Base-by-base conservation (phyloP, 2,797 vertebrate genomes). In the Pitangus sulphuratus region DNA sequence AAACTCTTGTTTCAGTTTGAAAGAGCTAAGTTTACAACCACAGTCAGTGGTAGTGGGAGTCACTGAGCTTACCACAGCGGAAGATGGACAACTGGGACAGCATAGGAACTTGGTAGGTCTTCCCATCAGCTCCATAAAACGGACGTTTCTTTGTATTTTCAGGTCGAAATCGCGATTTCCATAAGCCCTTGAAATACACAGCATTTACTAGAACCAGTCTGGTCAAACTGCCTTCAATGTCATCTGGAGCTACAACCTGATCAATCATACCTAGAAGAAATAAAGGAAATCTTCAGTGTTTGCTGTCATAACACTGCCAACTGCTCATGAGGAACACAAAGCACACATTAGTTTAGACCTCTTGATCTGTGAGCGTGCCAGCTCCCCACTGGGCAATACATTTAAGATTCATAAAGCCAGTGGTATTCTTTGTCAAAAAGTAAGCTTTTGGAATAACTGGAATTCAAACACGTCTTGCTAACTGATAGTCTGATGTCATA, bases 171-270 rank as follows among this genome's bases (percentile, higher is more conserved):
- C 99, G 98, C 2, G 99, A 99, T 90, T 99, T 99, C 99, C 99
- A 99, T 28, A 99, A 92, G 39, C 99, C 99, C 98, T 99, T 99
- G 97, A 99, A 99, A 97, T 99, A 99, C 74, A 99, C 98, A 0
- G 99, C 98, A 57, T 99, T 99, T 75, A 99, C 98, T 17, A 98
- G 95, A 17, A 99, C 98, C 92, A 99, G 96, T 14, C 98, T 98
- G 80, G 99, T 99, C 90, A 99, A 65, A 35, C 48, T 28, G 1
- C 98, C 53, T 64, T 99, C 98, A 72, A 99, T 96, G 91, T 99
- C 98, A 80, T 99, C 98, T 5, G 99, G 98, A 72, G 98, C 98
- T 86, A 99, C 92, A 95, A 99, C 87, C 76, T 90, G 98, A 93
- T 99, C 98, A 25, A 99, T 99, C 98, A 99, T 98, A 85, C 99